These are phyloP conservation scores for Arge pagana DNA, from an alignment of 2,888 invertebrate genomes.

Conservation along the genomic window DNA sequence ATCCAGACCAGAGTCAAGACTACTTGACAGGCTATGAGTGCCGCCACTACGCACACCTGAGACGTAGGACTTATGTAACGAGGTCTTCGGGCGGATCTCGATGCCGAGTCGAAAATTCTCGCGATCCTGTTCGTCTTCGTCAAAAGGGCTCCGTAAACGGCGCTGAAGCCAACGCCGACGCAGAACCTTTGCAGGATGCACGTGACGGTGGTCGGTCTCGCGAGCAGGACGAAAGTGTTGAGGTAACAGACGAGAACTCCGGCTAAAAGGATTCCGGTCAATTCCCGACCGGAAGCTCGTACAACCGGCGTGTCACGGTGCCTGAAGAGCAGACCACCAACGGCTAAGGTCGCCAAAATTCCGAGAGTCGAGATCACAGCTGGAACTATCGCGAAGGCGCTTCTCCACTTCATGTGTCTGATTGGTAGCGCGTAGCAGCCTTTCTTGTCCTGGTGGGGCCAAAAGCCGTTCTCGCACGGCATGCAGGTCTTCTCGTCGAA, in stretches of 20 bases:
- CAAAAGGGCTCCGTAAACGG: slow-evolving; percentile 68
- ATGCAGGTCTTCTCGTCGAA: slow-evolving; percentile 68
- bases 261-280: slow-evolving; percentile 67
- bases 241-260: slow-evolving; percentile 68
- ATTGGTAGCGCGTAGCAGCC: slow-evolving; percentile 67
- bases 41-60: slow-evolving; percentile 65
- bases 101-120: slow-evolving; percentile 68
- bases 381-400: slow-evolving; percentile 68
- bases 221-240: slow-evolving; percentile 67
- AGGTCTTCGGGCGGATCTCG: slow-evolving; percentile 66
- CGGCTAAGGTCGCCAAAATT: slow-evolving; percentile 64
- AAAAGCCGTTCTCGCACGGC: slow-evolving; percentile 68
- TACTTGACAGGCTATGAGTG: slow-evolving; percentile 64
- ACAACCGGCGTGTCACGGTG: slow-evolving; percentile 72
- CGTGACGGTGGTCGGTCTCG: slow-evolving; percentile 62
- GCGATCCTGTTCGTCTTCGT: slow-evolving; percentile 71
- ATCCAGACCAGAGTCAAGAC: slow-evolving; percentile 69
- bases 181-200: slow-evolving; percentile 69
- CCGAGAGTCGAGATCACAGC: slow-evolving; percentile 67
- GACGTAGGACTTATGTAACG: slow-evolving; percentile 70
- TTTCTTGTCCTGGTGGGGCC: slow-evolving; percentile 67
- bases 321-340: slow-evolving; percentile 66
- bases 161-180: slow-evolving; percentile 69
- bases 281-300: slow-evolving; percentile 66
- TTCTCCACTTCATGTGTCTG: slow-evolving; percentile 70